Evolutionary conservation across 2,113 vertebrate species (phyloP), one percentile per base, ranked within the genome.

Genomic region (Muntiacus muntjak): DNA sequence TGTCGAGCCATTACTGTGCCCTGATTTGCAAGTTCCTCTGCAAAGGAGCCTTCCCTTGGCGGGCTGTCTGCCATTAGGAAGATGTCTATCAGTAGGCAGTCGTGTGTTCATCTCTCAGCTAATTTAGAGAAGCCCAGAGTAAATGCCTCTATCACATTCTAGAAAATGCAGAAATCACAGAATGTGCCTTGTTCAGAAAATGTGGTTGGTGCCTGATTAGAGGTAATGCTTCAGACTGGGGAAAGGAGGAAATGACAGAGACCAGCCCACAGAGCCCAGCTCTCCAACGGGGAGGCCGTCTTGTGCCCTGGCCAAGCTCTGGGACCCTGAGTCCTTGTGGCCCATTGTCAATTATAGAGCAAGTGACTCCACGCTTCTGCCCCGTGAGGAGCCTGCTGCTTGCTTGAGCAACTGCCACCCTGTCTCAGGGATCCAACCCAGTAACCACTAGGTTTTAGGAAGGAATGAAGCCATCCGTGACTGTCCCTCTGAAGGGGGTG

Each of bases 11-110:
- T 94, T 91, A 60, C 83, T 90, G 33, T n/a, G 57, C 40, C 93
- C 91, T 97, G 52, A 84, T 97, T 96, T 97, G 91, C 94, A 97
- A 95, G 93, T 97, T 86, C 19, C 88, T 93, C 97, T 89, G 83
- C 84, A 82, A 91, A 91, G 96, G 58, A 87, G 26, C 17, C 87
- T 96, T 82, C 54, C 28, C 16, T 81, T 84, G 91, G 96, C 95
- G 85, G 88, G 67, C 92, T 91, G 74, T 76, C 95, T 87, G 21
- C 40, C 28, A 10, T 94, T 94, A 97, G 91, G 95, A 97, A 98
- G 97, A 79, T 96, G 92, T 93, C 97, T 95, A 81, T n/a, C 81
- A 79, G 60, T 36, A 76, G 85, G 93, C 60, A 84, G 83, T 43
- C 62, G 28, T 60, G 28, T 47, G 86, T 57, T 50, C 60, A 43